Conservation (phyloP, 1,140 invertebrate species). For the Trinorchestia longiramus region DNA sequence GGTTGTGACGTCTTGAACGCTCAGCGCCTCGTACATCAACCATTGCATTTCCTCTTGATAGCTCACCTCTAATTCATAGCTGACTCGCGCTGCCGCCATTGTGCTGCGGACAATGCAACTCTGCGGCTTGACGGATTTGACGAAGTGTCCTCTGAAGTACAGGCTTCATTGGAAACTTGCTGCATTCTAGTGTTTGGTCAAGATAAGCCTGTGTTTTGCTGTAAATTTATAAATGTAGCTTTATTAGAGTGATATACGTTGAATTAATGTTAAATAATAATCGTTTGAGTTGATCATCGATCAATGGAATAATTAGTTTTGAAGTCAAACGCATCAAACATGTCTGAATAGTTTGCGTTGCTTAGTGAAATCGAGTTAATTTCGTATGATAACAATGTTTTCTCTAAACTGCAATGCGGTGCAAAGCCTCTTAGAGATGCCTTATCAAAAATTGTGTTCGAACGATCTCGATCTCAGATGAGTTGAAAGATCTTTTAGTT, state of each 20-base stretch:
- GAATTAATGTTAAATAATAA: neutral
- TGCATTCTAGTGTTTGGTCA: neutral
- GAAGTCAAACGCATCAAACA: neutral
- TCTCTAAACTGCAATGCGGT: neutral
- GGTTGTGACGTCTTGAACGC: neutral
- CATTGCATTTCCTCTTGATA: slow-evolving; percentile 1
- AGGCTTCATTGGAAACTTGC: neutral
- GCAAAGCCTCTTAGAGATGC: neutral
- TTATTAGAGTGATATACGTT: neutral
- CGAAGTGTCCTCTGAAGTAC: neutral
- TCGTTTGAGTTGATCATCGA: neutral
- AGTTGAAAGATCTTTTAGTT: neutral
- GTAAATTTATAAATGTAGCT: neutral
- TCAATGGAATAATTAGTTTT: neutral
- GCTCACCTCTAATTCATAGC: neutral
- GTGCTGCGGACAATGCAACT: neutral
- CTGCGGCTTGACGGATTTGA: neutral
- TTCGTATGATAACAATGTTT: neutral
- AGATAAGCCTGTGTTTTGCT: neutral
- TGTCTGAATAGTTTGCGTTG: neutral
- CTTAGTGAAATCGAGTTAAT: neutral
- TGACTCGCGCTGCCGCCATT: neutral
- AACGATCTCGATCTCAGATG: neutral
- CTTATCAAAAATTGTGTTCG: neutral
- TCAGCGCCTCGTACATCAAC: neutral